Base-by-base conservation (phyloP, 2,888 invertebrate species). In the Ferrisia virgata region DNA sequence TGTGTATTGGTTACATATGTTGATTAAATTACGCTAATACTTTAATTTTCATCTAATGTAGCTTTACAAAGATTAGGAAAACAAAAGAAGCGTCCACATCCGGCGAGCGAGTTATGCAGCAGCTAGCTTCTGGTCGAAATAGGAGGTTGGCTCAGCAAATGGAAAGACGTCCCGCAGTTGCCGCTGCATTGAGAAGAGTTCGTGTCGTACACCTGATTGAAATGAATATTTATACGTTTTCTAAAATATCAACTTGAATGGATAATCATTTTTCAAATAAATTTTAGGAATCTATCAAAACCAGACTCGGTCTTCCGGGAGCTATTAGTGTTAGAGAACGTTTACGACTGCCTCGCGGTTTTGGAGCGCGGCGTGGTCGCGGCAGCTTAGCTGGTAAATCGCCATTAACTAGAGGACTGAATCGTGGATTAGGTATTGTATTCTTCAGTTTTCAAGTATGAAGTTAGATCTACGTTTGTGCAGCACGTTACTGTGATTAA, bases 101-200 rank as follows among this genome's bases (percentile, higher is more conserved):
- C 31, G 18, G 83, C 4, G 83, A 72, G n/a, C 25, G 83, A 25
- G 76, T 83, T 25, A 83, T 83, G 83, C 83, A 83, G 69, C 83
- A 83, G 33, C 31, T 83, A 47, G 83, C 83, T n/a, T 83, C 83
- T 11, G 72, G 76, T 72, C 39, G 83, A 43, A 83, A 83, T 18
- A 36, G 76, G 9, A 22, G 83, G 76, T 47, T 83, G 28, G 83
- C 83, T 1, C 83, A 83, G 15, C 83, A 83, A 43, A 83, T 83
- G 83, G 83, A 83, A 47, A 83, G 47, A 43, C 83, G 83, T 76
- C 83, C 83, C 28, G 72, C 83, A 4, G 83, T 83, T 15, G 83
- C 83, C 6, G 83, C 83, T 25, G 83, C 83, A 25, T 47, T 83
- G 9, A 36, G 76, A 22, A 39, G 43, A 43, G 83, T 83, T 36